These are phyloP conservation scores for Spodoptera littoralis DNA, from an alignment of 2,888 invertebrate species.

Conservation along the genomic window DNA sequence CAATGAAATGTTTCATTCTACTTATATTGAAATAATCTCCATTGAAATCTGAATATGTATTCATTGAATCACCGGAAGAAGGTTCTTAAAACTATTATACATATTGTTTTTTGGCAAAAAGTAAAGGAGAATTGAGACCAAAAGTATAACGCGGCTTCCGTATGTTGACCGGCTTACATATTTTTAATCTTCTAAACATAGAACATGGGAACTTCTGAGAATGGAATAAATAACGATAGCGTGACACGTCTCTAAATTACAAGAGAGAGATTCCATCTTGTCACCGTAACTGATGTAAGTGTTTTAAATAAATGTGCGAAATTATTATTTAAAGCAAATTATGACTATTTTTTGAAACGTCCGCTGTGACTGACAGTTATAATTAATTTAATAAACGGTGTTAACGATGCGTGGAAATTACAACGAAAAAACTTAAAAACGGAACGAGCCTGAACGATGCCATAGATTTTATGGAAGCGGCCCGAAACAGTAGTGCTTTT, in stretches of 20 bases:
- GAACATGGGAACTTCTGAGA: slow-evolving; percentile 24
- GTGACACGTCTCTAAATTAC: slow-evolving; percentile 10
- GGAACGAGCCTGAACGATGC: too few relatives aligned
- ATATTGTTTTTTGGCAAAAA: too few relatives aligned
- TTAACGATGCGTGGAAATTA: too few relatives aligned
- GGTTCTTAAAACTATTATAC: too few relatives aligned
- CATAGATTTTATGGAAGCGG: too few relatives aligned
- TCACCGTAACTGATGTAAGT: not conserved
- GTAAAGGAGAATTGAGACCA: slow-evolving; percentile 42
- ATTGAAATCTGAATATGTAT: too few relatives aligned
- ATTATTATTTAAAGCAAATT: not conserved
- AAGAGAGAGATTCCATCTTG: slow-evolving; percentile 2
- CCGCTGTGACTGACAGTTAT: too few relatives aligned
- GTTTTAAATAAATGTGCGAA: slow-evolving; percentile 13
- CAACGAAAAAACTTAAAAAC: too few relatives aligned
- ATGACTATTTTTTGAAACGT: too few relatives aligned
- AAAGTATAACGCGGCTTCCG: slow-evolving; percentile 50
- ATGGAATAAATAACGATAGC: slow-evolving; percentile 21
- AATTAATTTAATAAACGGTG: too few relatives aligned
- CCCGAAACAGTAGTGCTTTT: not conserved
- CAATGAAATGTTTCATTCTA: slow-evolving; percentile 4
- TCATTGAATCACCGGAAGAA: too few relatives aligned
- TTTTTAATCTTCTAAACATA: slow-evolving; percentile 66
- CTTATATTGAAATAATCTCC: too few relatives aligned
- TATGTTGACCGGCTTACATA: slow-evolving; percentile 50